Base-by-base conservation (phyloP, 2,888 invertebrate genomes). In the Andrena dorsata region DNA sequence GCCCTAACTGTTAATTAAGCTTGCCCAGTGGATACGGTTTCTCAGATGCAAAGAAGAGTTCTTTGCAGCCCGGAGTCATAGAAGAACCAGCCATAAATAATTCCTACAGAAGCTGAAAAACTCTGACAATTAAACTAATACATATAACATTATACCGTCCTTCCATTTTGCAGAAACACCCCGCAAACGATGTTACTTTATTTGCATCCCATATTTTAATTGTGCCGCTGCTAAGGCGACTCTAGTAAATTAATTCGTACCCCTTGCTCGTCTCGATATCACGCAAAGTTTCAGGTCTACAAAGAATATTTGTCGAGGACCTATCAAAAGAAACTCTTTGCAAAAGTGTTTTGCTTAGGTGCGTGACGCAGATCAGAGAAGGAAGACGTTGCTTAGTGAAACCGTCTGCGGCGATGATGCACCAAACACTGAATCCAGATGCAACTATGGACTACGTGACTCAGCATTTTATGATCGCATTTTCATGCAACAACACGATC, bases 361-460 rank as follows among this genome's bases (percentile, higher is more conserved):
- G 49, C 16, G 51, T 53, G 28, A 64, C 64, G 58, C 64, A 66
- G 72, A 30, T 53, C 13, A 60, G 2, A 26, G 69, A 76, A 64
- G 71, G 56, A 58, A 56, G 58, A 41, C 64, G 23, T n/a, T 41
- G 41, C 13, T 13, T 5, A 20, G 56, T 65, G 56, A 80, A 72
- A 74, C 71, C 72, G 56, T 73, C 76, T 65, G 71, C 68, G 70
- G 30, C 69, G 75, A 73, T 86, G 53, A n/a, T 20, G 79, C 75
- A 77, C 75, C 76, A 70, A 84, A 86, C 84, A 80, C 76, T 51
- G 76, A 80, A 85, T 87, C 78, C 82, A 41, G 82, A 74, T 65
- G 74, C 82, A 76, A 80, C 82, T 85, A 87, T 86, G 85, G 78
- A 78, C 85, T 86, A 86, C 86, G 85, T 86, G 87, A 87, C 85